Evolutionary conservation across 2,113 vertebrate genomes (phyloP).

Genomic region (Sander vitreus): DNA sequence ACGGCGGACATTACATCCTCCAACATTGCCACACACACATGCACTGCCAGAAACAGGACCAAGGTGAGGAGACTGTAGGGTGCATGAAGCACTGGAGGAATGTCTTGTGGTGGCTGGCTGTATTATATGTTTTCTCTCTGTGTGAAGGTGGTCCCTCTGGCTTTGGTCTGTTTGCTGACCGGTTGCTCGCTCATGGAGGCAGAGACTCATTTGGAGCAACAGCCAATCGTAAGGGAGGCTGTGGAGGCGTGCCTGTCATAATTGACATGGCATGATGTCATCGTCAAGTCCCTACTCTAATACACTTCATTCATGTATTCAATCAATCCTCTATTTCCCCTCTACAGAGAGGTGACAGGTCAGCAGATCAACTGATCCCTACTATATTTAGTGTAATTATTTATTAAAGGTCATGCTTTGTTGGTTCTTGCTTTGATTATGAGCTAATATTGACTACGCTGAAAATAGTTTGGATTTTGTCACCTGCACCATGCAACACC

Average conservation of each 20-base stretch:
- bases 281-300: background rate
- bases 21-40: slow-evolving; percentile 70
- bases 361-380: background rate
- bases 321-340: background rate
- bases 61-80: slow-evolving; percentile 65
- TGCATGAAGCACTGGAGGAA: background rate
- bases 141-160: slow-evolving; percentile 82
- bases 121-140: background rate
- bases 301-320: background rate
- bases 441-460: background rate
- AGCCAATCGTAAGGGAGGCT: slow-evolving; percentile 79
- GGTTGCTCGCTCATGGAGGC: slow-evolving; percentile 77
- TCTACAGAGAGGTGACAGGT: background rate
- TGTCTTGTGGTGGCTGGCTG: background rate
- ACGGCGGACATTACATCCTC: slow-evolving; percentile 62
- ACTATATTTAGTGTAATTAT: background rate
- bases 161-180: slow-evolving; percentile 81
- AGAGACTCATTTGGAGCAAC: slow-evolving; percentile 63
- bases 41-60: slow-evolving; percentile 57
- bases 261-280: background rate
- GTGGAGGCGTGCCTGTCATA: slow-evolving; percentile 69
- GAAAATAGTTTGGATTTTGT: background rate
- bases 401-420: background rate
- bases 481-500: slow-evolving; percentile 7
- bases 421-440: background rate